Evolutionary conservation across 2,797 vertebrate species (phyloP).

Genomic region (Lophotriccus pileatus): DNA sequence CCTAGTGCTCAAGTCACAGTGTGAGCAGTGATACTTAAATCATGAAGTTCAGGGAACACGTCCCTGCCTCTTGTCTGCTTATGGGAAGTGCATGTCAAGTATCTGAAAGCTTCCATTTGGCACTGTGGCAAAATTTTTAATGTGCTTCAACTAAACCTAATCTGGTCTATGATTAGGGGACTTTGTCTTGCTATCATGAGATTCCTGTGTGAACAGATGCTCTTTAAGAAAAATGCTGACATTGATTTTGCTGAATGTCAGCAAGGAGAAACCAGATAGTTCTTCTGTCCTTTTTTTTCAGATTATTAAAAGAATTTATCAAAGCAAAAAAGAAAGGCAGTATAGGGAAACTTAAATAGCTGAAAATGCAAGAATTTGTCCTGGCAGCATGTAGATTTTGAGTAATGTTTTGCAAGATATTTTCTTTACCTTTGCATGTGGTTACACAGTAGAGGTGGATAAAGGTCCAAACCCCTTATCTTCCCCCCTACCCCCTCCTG

Average conservation of each 20-base stretch:
- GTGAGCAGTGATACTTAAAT: not conserved
- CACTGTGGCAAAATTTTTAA: not conserved
- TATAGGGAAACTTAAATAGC: not conserved
- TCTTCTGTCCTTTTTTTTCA: not conserved
- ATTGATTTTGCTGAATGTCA: not conserved
- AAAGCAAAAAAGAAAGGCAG: not conserved
- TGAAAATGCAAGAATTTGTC: not conserved
- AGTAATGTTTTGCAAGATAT: not conserved
- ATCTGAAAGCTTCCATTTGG: not conserved
- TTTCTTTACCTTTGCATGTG: not conserved
- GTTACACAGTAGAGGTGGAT: not conserved
- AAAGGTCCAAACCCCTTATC: not conserved
- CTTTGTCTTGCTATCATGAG: not conserved
- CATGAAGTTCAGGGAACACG: not conserved
- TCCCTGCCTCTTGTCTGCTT: not conserved
- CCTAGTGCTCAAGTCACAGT: not conserved
- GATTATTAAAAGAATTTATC: not conserved
- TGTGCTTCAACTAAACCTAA: not conserved
- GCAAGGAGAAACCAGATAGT: not conserved
- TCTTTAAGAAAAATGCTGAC: slow-evolving; percentile 11
- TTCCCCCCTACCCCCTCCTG: not conserved
- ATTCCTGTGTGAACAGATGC: not conserved
- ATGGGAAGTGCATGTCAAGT: not conserved
- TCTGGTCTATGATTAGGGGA: not conserved
- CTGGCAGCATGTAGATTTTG: not conserved